Percentiles rank a stretch among this genome's conserved stretches.
These are phyloP conservation scores for Ormia ochracea DNA, from an alignment of 2,888 invertebrate genomes.

Conservation along the genomic window DNA sequence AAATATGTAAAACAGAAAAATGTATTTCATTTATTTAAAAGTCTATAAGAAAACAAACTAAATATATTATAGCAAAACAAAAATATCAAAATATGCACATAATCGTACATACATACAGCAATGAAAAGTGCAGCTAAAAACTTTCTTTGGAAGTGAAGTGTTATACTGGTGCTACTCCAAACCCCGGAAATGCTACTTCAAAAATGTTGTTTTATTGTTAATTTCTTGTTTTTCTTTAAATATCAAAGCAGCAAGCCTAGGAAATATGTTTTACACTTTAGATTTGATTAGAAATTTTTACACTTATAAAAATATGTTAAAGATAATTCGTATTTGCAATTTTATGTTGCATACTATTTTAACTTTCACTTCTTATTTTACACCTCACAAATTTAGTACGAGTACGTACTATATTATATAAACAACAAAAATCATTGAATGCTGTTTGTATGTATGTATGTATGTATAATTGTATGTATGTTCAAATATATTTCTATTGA, in stretches of 20 bases:
- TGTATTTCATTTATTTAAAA: constrained; percentile 7
- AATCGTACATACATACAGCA: not conserved
- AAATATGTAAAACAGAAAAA: too few species aligned
- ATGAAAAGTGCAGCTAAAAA: constrained; percentile 11
- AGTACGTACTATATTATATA: constrained; percentile 9
- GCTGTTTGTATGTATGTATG: not conserved
- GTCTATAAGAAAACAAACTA: not conserved
- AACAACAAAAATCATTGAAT: constrained; percentile 10
- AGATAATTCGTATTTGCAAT: constrained; percentile 8
- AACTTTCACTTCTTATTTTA: constrained; percentile 29
- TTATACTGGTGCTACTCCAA: constrained; percentile 3
- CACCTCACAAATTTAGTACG: constrained; percentile 5
- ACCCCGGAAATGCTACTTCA: constrained; percentile 26
- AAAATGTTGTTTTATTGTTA: constrained; percentile 11
- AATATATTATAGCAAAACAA: constrained; percentile 3
- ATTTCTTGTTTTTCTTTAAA: not conserved
- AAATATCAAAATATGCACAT: too few species aligned
- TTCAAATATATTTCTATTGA: not conserved
- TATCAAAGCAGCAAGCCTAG: constrained; percentile 1
- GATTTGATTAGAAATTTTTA: constrained; percentile 27
- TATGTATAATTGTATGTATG: not conserved
- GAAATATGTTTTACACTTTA: constrained; percentile 18
- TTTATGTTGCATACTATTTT: constrained; percentile 12
- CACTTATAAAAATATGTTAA: constrained; percentile 6
- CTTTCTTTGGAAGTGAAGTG: constrained; percentile 22